Evolutionary conservation across 2,888 invertebrate genomes (phyloP).

Genomic region (Cremastinae sp.): DNA sequence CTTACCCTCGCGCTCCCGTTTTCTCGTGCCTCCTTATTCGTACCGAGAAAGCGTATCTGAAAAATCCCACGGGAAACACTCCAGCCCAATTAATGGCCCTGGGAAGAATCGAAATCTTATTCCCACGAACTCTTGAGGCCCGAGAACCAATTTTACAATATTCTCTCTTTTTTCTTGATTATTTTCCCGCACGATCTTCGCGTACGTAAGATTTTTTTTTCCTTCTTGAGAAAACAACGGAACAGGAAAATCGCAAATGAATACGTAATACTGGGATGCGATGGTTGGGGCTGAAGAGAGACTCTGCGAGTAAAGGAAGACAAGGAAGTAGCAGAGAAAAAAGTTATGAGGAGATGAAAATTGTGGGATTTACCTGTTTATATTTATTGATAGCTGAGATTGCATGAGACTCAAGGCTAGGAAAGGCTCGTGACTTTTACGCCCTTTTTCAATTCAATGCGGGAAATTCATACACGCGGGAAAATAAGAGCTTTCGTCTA

Average conservation of each 20-base stretch:
- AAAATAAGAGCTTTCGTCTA: constrained; percentile 62
- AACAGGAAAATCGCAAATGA: constrained; percentile 74
- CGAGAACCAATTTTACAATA: constrained; percentile 43
- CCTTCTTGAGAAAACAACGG: constrained; percentile 20
- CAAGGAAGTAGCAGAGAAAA: constrained; percentile 22
- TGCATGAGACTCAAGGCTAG: constrained; percentile 33
- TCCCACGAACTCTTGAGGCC: constrained; percentile 64
- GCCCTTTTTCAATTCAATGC: constrained; percentile 3
- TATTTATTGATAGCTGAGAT: constrained; percentile 18
- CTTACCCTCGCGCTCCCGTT: constrained; percentile 5
- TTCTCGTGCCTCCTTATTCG: constrained; percentile 25
- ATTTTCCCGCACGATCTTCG: constrained; percentile 46
- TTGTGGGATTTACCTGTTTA: constrained; percentile 15
- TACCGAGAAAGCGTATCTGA: constrained; percentile 34
- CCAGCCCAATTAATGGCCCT: constrained; percentile 75
- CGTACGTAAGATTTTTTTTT: background rate
- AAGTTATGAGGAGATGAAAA: constrained; percentile 36
- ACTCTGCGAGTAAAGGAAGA: constrained; percentile 16
- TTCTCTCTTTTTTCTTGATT: constrained; percentile 37
- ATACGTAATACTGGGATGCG: constrained; percentile 72
- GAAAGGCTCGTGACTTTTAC: constrained; percentile 15
- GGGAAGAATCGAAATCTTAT: constrained; percentile 77
- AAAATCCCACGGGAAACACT: constrained; percentile 76
- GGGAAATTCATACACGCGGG: background rate
- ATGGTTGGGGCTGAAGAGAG: constrained; percentile 36